A percentile compares a stretch with the other conserved stretches of the same genome.
phyloP scores from a whole-genome alignment of 2,797 vertebrate genomes.

The Menidia menidia region DNA sequence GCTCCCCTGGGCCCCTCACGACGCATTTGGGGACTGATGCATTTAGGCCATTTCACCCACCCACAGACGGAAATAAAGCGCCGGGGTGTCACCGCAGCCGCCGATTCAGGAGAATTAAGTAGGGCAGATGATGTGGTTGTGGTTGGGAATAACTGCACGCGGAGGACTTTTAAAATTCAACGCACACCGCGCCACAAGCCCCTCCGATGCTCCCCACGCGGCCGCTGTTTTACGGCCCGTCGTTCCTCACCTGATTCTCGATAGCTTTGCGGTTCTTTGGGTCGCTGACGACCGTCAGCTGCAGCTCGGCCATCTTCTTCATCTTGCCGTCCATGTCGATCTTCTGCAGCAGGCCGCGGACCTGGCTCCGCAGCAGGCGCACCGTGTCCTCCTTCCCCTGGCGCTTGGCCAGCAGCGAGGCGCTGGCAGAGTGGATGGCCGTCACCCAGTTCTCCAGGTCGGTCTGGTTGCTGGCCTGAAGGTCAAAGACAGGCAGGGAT shows the following conservation, averaged over 20 bases:
- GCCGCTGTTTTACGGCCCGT: background rate
- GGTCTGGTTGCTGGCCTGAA: conserved; percentile 92
- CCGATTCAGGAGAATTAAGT: conserved; percentile 53
- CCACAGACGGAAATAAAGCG: conserved; percentile 63
- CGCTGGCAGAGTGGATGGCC: conserved; percentile 93
- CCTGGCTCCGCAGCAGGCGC: conserved; percentile 89
- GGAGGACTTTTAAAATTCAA: conserved; percentile 10
- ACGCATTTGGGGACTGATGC: conserved; percentile 65
- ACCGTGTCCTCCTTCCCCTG: conserved; percentile 94
- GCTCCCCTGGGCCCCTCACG: conserved; percentile 61
- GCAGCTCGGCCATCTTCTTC: conserved; percentile 96
- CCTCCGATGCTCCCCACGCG: background rate
- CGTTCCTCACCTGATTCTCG: conserved; percentile 90
- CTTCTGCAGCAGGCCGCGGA: conserved; percentile 90
- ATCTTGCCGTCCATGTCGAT: conserved; percentile 97
- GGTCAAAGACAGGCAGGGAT: conserved; percentile 2
- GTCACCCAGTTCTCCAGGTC: conserved; percentile 98
- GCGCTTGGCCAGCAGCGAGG: conserved; percentile 94
- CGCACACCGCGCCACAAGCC: background rate
- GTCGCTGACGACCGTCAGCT: conserved; percentile 90
- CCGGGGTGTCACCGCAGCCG: conserved; percentile 34
- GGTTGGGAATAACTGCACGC: conserved; percentile 3
- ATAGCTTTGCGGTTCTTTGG: conserved; percentile 95
- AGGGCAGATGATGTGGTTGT: conserved; percentile 48
- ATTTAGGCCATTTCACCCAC: conserved; percentile 74